Percentiles rank a stretch among this genome's conserved stretches.
Conservation (phyloP, 2,888 invertebrate species). For the Diogma glabrata region DNA sequence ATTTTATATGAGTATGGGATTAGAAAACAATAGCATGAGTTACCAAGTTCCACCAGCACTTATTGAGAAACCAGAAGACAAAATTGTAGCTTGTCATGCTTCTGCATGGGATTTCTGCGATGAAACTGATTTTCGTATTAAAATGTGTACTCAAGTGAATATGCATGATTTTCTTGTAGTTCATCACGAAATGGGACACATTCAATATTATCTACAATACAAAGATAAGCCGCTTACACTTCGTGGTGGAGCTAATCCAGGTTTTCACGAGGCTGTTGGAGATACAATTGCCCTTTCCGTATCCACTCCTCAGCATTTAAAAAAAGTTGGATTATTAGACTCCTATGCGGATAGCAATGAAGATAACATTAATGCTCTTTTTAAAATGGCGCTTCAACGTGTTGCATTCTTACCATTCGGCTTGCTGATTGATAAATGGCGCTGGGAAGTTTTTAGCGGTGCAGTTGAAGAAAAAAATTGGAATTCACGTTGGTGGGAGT, state of each 20-base stretch:
- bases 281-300: constrained; percentile 39
- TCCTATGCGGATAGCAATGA: constrained; percentile 22
- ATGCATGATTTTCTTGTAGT: constrained; percentile 16
- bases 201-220: constrained; percentile 66
- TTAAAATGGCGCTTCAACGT: constrained; percentile 38
- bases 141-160: constrained; percentile 18
- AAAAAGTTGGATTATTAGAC: constrained; percentile 19
- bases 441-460: constrained; percentile 44
- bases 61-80: constrained; percentile 40
- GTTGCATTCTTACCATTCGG: constrained; percentile 47
- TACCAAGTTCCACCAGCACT: constrained; percentile 37
- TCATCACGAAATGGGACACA: constrained; percentile 59
- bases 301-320: constrained; percentile 31
- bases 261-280: constrained; percentile 41
- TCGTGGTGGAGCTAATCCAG: constrained; percentile 53
- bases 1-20: constrained; percentile 38
- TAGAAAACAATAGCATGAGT: constrained; percentile 37
- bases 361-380: constrained; percentile 37
- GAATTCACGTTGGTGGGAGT: constrained; percentile 37
- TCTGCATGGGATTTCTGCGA: constrained; percentile 48
- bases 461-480: constrained; percentile 34
- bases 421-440: constrained; percentile 45
- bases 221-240: constrained; percentile 57
- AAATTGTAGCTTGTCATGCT: constrained; percentile 42
- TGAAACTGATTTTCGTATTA: constrained; percentile 34